Conservation (phyloP, 1,140 invertebrate genomes). For the Oedothorax gibbosus region DNA sequence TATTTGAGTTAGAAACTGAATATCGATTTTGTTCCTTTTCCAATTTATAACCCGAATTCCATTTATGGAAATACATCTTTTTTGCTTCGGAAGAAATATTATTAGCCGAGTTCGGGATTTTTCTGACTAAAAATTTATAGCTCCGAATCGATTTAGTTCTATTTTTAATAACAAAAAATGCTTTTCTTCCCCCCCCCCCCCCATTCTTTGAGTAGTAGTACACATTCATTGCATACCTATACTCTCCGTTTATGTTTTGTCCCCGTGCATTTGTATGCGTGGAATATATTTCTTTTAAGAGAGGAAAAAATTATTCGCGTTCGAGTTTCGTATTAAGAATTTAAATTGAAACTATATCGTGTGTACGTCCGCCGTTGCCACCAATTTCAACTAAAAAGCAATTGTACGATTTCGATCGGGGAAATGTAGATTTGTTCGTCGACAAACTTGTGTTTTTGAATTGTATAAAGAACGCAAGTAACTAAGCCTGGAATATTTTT, state of each 20-base stretch:
- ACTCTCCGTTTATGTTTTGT: too few species aligned
- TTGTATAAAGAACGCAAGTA: too few species aligned
- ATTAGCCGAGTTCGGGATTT: constrained; percentile 52
- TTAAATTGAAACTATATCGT: constrained; percentile 40
- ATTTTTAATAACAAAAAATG: constrained; percentile 58
- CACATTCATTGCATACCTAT: constrained; percentile 24
- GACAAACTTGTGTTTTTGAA: too few species aligned
- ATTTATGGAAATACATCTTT: constrained; percentile 60
- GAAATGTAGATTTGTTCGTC: constrained; percentile 11
- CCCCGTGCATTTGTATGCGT: constrained; percentile 16
- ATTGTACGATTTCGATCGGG: not conserved
- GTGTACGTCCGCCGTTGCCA: not conserved
- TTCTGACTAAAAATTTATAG: constrained; percentile 58
- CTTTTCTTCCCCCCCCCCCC: too few species aligned
- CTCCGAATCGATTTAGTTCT: constrained; percentile 45
- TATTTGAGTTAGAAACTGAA: constrained; percentile 61
- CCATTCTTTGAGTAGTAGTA: constrained; percentile 6
- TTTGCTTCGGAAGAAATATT: constrained; percentile 52
- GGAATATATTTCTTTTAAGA: not conserved
- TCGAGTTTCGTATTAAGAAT: constrained; percentile 40
- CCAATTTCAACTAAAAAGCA: constrained; percentile 20
- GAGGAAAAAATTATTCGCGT: not conserved
- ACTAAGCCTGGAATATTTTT: too few species aligned
- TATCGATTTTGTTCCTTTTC: constrained; percentile 60
- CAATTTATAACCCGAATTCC: constrained; percentile 61